Conservation (phyloP, 1,140 invertebrate genomes). For the Tetramorium simillimum region DNA sequence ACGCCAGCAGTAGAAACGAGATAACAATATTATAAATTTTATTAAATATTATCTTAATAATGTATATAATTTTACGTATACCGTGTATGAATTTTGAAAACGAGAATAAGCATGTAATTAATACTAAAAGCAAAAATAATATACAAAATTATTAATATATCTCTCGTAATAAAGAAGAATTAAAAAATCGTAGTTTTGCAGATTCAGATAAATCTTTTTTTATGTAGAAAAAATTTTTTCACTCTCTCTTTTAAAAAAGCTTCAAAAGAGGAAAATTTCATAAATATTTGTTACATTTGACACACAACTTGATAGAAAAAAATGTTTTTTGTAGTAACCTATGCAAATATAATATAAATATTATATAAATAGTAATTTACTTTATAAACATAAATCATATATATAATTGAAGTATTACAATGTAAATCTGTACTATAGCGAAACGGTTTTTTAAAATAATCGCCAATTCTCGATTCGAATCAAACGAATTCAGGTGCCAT, state of each 20-base stretch:
- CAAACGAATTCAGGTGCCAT: neutral
- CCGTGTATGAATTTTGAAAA: neutral
- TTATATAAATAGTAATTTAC: neutral
- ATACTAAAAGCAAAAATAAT: too few species aligned
- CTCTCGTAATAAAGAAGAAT: neutral
- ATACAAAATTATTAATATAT: too few species aligned
- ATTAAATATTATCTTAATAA: conserved; percentile 27
- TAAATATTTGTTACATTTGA: too few species aligned
- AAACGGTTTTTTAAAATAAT: neutral
- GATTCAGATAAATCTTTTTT: neutral
- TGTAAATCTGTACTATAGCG: neutral
- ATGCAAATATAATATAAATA: neutral
- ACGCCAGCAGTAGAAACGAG: neutral
- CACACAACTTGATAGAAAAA: too few species aligned
- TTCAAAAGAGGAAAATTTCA: too few species aligned
- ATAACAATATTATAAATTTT: conserved; percentile 22
- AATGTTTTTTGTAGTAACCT: neutral
- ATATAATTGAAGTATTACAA: neutral
- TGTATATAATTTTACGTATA: neutral
- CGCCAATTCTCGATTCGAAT: neutral
- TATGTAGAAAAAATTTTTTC: neutral
- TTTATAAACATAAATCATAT: neutral
- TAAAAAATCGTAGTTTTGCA: neutral
- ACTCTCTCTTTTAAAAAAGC: neutral
- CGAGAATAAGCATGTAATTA: too few species aligned